Base-by-base conservation (phyloP, 1,140 invertebrate species). In the Drosophila punjabiensis region DNA sequence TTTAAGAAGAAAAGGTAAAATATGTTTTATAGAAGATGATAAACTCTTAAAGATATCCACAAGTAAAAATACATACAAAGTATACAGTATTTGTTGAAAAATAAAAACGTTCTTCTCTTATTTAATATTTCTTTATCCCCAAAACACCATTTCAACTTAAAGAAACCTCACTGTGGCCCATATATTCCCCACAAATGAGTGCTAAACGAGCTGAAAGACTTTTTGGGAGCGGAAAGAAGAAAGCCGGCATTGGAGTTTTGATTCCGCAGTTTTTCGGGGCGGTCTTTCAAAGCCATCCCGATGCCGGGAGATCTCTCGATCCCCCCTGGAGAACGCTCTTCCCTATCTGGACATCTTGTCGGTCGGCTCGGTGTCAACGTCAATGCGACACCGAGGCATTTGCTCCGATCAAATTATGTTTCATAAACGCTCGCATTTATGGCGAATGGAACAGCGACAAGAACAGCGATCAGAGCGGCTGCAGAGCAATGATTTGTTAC, bases 341-440 rank as follows among this genome's bases (percentile, higher is more conserved):
- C 24, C 24, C 45, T 69, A 58, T 84, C 74, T 75, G 64, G 52
- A 63, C 52, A 78, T 82, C 83, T 86, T 55, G 63, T 65, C 65
- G 56, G 53, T 65, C 65, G 61, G 53, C 41, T 32, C 73, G 63
- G 58, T 89, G 81, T 82, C 84, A 81, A 79, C 74, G 81, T 71
- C 81, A 80, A 68, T 68, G 81, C 81, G 84, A 81, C 84, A 89
- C 50, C 61, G 53, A 79, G 75, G 85, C 81, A 88, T 88, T 88
- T 89, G 86, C 52, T 64, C 73, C 71, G 86, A 90, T 90, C 86
- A 90, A 90, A 90, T 90, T 90, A 90, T 90, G 86, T 90, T 90
- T 90, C 86, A 90, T 90, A 90, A 90, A 90, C 82, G 86, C 80
- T 90, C 81, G 81, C 86, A 82, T 89, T 89, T 89, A 85, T 85